phyloP scores from a whole-genome alignment of 2,888 invertebrate genomes.

The Clusia tigrina region DNA sequence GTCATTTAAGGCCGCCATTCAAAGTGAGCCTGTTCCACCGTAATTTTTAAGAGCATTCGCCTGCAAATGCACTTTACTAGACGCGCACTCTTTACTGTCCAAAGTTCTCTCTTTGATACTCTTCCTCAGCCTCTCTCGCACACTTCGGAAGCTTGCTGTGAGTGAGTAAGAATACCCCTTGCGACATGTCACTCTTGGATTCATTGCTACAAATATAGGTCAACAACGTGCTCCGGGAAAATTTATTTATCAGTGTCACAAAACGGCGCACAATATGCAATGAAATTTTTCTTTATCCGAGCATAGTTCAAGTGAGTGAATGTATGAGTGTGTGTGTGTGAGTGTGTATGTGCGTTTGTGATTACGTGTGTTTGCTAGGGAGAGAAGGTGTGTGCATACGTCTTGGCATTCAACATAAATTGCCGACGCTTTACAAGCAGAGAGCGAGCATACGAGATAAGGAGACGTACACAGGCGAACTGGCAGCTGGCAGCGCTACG shows the following conservation, averaged over 20 bases:
- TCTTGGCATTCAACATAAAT: constrained; percentile 3
- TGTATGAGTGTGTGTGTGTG: constrained; percentile 5
- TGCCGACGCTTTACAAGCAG: constrained; percentile 9
- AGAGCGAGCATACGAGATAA: constrained; percentile 9
- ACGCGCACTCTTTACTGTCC: not conserved
- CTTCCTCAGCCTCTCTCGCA: too few relatives aligned
- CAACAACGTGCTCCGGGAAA: constrained; percentile 57
- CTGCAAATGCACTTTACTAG: too few relatives aligned
- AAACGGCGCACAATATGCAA: constrained; percentile 17
- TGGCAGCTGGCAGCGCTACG: not conserved
- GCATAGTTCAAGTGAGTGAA: constrained; percentile 8
- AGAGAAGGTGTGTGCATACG: not conserved
- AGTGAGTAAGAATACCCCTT: too few relatives aligned
- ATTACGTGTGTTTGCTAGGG: too few relatives aligned
- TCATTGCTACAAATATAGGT: constrained; percentile 63
- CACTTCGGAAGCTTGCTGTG: too few relatives aligned
- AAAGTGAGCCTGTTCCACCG: too few relatives aligned
- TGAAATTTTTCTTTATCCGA: constrained; percentile 2
- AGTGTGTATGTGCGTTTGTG: not conserved
- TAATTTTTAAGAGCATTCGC: too few relatives aligned
- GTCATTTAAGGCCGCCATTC: too few relatives aligned
- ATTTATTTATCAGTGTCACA: constrained; percentile 37
- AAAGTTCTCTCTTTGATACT: not conserved
- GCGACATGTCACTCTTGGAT: constrained; percentile 30
- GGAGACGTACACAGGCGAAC: constrained; percentile 3